These are phyloP conservation scores for Agrochola lota DNA, from an alignment of 2,888 invertebrate species.

Conservation along the genomic window DNA sequence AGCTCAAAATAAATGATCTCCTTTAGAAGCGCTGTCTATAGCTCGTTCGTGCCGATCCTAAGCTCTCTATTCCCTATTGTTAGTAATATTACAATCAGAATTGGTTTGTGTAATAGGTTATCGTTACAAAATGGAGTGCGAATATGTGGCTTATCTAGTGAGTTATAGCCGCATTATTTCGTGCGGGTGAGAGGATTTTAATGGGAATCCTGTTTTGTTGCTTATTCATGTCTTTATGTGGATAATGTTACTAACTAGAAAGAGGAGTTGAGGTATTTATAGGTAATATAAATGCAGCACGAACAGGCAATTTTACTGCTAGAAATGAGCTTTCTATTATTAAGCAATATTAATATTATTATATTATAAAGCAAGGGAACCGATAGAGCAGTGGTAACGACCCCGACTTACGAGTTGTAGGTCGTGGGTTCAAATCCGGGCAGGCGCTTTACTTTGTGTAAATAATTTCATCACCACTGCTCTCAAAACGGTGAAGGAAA, in stretches of 20 bases:
- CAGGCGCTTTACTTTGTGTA: no score
- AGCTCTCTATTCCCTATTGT: slow-evolving; percentile 31
- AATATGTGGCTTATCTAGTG: slow-evolving; percentile 47
- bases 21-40: neutral
- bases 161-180: slow-evolving; percentile 47
- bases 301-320: neutral
- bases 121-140: slow-evolving; percentile 40
- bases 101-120: slow-evolving; percentile 34
- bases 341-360: no score
- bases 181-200: slow-evolving; percentile 23
- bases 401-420: no score
- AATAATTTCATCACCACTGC: no score
- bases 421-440: no score
- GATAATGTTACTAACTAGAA: neutral
- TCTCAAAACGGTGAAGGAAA: no score
- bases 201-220: slow-evolving; percentile 16
- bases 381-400: no score
- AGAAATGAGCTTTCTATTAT: neutral
- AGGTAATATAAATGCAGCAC: neutral
- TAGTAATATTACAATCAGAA: slow-evolving; percentile 27
- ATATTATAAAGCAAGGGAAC: no score
- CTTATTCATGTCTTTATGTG: slow-evolving; percentile 20
- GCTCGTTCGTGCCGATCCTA: neutral
- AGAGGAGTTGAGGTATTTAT: neutral
- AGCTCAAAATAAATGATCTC: neutral